Percentiles rank a stretch among this genome's conserved stretches.
Evolutionary conservation across 2,113 vertebrate genomes (phyloP).

Genomic region (Syngnathus typhle): DNA sequence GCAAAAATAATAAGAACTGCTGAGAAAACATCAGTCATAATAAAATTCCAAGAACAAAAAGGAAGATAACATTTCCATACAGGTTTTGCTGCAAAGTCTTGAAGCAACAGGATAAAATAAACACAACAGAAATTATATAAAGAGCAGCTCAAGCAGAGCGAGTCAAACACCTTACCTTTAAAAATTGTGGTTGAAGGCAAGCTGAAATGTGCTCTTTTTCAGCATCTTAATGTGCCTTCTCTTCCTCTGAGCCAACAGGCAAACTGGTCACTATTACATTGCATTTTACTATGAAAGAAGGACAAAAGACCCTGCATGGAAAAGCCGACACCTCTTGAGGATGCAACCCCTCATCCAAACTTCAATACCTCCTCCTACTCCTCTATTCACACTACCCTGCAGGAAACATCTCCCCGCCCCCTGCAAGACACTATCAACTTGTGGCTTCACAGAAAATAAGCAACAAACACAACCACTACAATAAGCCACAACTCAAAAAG

Average conservation of each 20-base stretch:
- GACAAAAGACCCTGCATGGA: not conserved
- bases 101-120: not conserved
- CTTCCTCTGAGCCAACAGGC: not conserved
- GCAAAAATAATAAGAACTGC: too few relatives aligned
- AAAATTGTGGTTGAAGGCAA: not conserved
- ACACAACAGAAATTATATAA: not conserved
- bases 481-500: too few relatives aligned
- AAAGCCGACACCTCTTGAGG: not conserved
- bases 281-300: not conserved
- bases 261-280: not conserved
- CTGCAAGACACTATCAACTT: not conserved
- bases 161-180: not conserved
- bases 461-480: too few relatives aligned
- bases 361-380: not conserved
- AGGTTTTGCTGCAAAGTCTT: not conserved
- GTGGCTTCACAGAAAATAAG: not conserved
- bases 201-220: not conserved
- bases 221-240: not conserved
- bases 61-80: too few relatives aligned
- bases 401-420: not conserved
- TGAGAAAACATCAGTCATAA: too few relatives aligned
- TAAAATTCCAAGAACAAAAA: too few relatives aligned
- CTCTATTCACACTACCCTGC: not conserved
- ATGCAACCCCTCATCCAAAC: not conserved
- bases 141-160: not conserved